Base-by-base conservation (phyloP, 2,113 vertebrate genomes). In the Penelope pileata region DNA sequence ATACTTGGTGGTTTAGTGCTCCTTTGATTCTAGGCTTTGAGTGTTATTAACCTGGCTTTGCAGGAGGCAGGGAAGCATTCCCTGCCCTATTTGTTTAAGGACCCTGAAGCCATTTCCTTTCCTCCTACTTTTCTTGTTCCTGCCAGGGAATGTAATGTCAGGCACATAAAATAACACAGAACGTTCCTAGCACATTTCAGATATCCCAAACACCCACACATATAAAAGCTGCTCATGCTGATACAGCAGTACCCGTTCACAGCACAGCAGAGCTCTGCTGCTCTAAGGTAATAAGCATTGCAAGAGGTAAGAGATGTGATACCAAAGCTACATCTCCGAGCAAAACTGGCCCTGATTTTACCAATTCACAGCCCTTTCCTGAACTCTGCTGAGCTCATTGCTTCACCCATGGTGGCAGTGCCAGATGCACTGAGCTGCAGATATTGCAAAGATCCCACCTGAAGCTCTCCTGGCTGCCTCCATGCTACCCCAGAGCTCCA, bases 21-120 rank as follows among this genome's bases (percentile, higher is more conserved):
- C 38, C 76, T 95, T 67, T 94, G 77, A 87, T 81, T 92, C 21
- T 29, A 32, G 34, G 62, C 51, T 38, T 78, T 82, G 64, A 79
- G 45, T 54, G 36, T 69, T 66, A 86, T 74, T 92, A 67, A 92
- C 83, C 86, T 91, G 86, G 16, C 81, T 91, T 84, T 47, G 86
- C 23, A 1, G 89, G 84, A 94, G 84, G 42, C 83, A 91, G 84
- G 45, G 73, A 82, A 2, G 8, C 51, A 7, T 67, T 89, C 60
- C 77, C 64, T 54, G 60, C 34, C 14, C 38, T 14, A 67, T 30
- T 64, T 84, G 66, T 59, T 72, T 75, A 89, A 84, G 70, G 56
- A 86, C 56, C 73, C 66, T 1, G 1, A 53, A 84, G 84, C 47
- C 82, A n/a, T 95, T 94, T 96, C 56, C 51, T 91, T 89, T 81